Percentiles rank a stretch among this genome's conserved stretches.
These are phyloP conservation scores for Dipodomys merriami DNA, from an alignment of 2,113 vertebrate genomes.

Conservation along the genomic window DNA sequence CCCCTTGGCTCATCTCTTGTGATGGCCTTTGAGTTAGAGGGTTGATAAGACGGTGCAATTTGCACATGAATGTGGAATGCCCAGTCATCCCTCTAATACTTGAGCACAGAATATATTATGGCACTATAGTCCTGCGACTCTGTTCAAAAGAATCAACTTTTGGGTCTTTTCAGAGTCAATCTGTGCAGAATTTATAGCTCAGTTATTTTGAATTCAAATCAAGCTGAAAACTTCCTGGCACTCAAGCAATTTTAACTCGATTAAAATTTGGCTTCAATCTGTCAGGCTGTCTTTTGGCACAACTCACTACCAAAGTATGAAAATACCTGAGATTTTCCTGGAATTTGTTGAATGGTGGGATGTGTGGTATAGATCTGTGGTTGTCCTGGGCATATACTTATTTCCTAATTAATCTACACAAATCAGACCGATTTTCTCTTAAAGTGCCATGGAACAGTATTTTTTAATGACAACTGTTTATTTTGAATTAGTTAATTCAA, in stretches of 20 bases:
- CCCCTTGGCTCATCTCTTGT: background rate
- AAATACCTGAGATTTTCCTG: slow-evolving; percentile 19
- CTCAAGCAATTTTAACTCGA: slow-evolving; percentile 27
- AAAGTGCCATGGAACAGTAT: slow-evolving; percentile 8
- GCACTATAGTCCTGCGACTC: background rate
- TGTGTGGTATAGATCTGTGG: background rate
- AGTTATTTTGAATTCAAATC: slow-evolving; percentile 59
- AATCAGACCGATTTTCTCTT: slow-evolving; percentile 38
- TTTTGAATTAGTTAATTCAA: slow-evolving; percentile 71
- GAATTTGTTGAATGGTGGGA: background rate
- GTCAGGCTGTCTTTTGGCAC: slow-evolving; percentile 22
- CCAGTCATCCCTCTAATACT: background rate
- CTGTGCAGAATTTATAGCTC: slow-evolving; percentile 45
- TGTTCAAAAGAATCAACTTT: background rate
- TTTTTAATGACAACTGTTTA: slow-evolving; percentile 53
- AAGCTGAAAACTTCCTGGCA: slow-evolving; percentile 19
- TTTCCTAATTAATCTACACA: background rate
- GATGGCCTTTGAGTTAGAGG: background rate
- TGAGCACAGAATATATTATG: background rate
- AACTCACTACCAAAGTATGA: background rate
- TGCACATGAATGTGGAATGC: background rate
- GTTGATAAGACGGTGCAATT: background rate
- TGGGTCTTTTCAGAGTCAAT: background rate
- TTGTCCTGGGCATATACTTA: background rate
- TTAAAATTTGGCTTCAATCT: slow-evolving; percentile 66